Evolutionary conservation across 2,113 vertebrate species (phyloP).

Genomic region (Chauna torquata): DNA sequence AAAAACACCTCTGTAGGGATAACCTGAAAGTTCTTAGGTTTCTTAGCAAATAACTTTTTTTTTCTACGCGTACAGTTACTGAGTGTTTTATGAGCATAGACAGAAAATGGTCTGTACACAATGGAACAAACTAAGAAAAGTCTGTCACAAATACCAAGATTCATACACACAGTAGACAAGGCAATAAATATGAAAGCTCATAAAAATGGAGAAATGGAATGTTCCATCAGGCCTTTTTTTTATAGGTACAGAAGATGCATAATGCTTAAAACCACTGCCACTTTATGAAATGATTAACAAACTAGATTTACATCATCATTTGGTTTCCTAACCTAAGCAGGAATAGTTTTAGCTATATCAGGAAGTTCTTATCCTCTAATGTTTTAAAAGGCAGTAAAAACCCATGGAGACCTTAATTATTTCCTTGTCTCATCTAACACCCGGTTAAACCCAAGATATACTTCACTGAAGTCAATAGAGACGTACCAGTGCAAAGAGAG

Average conservation of each 20-base stretch:
- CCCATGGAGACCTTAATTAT: neutral
- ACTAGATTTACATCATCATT: neutral
- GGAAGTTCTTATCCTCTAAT: neutral
- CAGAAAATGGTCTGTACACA: conserved; percentile 2
- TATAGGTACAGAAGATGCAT: neutral
- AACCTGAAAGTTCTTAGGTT: conserved; percentile 32
- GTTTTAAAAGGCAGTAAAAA: neutral
- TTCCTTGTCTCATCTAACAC: neutral
- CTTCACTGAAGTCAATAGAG: neutral
- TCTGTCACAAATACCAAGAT: conserved; percentile 2
- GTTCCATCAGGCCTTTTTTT: neutral
- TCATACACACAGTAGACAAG: neutral
- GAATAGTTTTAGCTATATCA: neutral
- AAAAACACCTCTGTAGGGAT: conserved; percentile 41
- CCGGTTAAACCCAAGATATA: neutral
- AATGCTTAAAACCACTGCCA: neutral
- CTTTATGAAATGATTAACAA: neutral
- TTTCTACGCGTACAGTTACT: neutral
- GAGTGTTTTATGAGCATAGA: conserved; percentile 21
- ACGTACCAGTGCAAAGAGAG: accelerated
- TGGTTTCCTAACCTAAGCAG: neutral
- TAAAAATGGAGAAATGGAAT: conserved; percentile 17
- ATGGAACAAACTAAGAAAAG: conserved; percentile 16
- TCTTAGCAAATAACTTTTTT: neutral
- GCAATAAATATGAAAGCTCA: conserved; percentile 43